Evolutionary conservation across 2,113 vertebrate species (phyloP).

Genomic region (Callionymus lyra): DNA sequence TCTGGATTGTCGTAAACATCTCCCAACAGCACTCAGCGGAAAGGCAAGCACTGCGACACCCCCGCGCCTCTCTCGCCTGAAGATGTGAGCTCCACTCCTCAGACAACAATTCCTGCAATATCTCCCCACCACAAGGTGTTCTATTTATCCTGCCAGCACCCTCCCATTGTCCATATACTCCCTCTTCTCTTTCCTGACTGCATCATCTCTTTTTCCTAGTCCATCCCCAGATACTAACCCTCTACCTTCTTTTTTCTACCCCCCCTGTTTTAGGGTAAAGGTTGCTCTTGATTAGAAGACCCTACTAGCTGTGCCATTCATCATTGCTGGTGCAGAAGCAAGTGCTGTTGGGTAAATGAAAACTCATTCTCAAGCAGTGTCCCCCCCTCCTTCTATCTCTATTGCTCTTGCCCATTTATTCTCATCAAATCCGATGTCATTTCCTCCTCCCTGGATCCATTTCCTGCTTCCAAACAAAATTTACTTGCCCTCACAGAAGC

Average conservation of each 20-base stretch:
- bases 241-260: conserved; percentile 19
- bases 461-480: neutral
- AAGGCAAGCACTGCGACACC: conserved; percentile 20
- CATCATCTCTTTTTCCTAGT: conserved; percentile 3
- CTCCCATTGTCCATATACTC: conserved; percentile 25
- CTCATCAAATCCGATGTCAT: conserved; percentile 5
- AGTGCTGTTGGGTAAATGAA: conserved; percentile 62
- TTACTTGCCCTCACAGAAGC: neutral
- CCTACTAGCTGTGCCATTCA: conserved; percentile 57
- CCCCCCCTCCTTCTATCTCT: conserved; percentile 25
- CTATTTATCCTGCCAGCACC: conserved; percentile 41
- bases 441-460: neutral
- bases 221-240: conserved; percentile 2
- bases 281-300: conserved; percentile 64
- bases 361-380: conserved; percentile 39
- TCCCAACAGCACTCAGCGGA: conserved; percentile 42
- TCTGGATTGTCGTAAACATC: conserved; percentile 55
- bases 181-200: conserved; percentile 3
- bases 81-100: conserved; percentile 23
- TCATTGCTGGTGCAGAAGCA: conserved; percentile 56
- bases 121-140: conserved; percentile 39
- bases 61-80: conserved; percentile 31
- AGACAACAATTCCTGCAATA: conserved; percentile 21
- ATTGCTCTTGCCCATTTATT: conserved; percentile 28
- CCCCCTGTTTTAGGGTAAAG: conserved; percentile 43